phyloP scores from a whole-genome alignment of 2,888 invertebrate genomes.

The Stenodera caucasica region DNA sequence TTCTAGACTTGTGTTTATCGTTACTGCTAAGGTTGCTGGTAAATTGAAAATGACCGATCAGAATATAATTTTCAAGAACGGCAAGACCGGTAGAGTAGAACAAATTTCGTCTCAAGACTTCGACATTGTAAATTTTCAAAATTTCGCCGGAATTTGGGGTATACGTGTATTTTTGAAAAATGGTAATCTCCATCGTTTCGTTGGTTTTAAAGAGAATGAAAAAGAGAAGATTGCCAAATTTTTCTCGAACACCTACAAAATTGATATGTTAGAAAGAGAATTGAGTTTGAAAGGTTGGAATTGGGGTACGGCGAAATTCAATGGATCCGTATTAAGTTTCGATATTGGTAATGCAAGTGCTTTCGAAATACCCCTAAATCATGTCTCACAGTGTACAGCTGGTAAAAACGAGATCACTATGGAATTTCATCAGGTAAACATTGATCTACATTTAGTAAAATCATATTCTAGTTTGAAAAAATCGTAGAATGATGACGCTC shows the following conservation, averaged over 20 bases:
- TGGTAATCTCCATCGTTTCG: conserved; percentile 87
- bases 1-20: conserved; percentile 13
- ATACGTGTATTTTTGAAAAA: conserved; percentile 86
- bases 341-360: conserved; percentile 82
- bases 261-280: conserved; percentile 89
- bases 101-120: conserved; percentile 83
- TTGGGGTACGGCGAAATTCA: conserved; percentile 96
- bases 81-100: conserved; percentile 95
- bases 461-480: conserved; percentile 10
- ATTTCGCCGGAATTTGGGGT: conserved; percentile 89
- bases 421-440: conserved; percentile 97
- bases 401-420: conserved; percentile 98
- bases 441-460: too few relatives aligned
- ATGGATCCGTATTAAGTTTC: conserved; percentile 82
- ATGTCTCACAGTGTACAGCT: conserved; percentile 94
- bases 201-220: conserved; percentile 93
- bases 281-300: conserved; percentile 97
- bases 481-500: conserved; percentile 93
- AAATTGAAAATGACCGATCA: conserved; percentile 90
- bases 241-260: conserved; percentile 78
- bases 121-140: conserved; percentile 89
- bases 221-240: conserved; percentile 92
- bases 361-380: conserved; percentile 94
- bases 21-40: conserved; percentile 76
- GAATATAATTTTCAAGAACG: conserved; percentile 90